A percentile compares a stretch with the other conserved stretches of the same genome.
Evolutionary conservation across 1,140 invertebrate genomes (phyloP).

Genomic region (Reticulitermes speratus): DNA sequence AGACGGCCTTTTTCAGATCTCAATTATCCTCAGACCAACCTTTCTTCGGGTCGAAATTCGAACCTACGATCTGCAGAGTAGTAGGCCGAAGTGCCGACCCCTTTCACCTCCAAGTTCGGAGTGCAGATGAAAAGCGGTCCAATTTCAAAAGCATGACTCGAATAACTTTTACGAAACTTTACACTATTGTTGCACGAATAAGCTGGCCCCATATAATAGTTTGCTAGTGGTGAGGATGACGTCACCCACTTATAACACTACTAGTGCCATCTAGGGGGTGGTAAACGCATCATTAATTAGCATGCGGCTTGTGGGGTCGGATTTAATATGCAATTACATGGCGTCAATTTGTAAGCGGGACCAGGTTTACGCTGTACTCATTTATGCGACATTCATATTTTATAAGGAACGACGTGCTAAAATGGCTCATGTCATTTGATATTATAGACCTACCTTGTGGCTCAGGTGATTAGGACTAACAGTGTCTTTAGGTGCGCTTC

Average conservation of each 20-base stretch:
- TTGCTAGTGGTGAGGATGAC: constrained; percentile 17
- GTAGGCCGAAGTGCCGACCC: too few relatives aligned
- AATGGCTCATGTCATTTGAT: not conserved
- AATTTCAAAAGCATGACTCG: too few relatives aligned
- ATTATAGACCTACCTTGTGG: too few relatives aligned
- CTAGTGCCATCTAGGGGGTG: constrained; percentile 16
- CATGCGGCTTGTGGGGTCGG: constrained; percentile 1
- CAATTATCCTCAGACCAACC: too few relatives aligned
- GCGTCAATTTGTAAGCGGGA: not conserved
- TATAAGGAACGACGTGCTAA: not conserved
- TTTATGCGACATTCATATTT: constrained; percentile 3
- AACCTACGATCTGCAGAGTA: too few relatives aligned
- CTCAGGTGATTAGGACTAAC: not conserved
- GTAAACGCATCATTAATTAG: constrained; percentile 19
- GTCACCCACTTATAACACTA: constrained; percentile 3
- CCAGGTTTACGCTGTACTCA: not conserved
- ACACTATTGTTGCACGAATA: not conserved
- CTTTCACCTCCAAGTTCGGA: too few relatives aligned
- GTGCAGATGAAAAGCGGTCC: too few relatives aligned
- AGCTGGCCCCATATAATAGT: not conserved
- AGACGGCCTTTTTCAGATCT: too few relatives aligned
- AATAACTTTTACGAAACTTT: not conserved
- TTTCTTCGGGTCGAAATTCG: too few relatives aligned
- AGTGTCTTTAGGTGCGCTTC: not conserved
- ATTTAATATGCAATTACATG: constrained; percentile 15